phyloP scores from a whole-genome alignment of 2,888 invertebrate species.

The Oscheius onirici region DNA sequence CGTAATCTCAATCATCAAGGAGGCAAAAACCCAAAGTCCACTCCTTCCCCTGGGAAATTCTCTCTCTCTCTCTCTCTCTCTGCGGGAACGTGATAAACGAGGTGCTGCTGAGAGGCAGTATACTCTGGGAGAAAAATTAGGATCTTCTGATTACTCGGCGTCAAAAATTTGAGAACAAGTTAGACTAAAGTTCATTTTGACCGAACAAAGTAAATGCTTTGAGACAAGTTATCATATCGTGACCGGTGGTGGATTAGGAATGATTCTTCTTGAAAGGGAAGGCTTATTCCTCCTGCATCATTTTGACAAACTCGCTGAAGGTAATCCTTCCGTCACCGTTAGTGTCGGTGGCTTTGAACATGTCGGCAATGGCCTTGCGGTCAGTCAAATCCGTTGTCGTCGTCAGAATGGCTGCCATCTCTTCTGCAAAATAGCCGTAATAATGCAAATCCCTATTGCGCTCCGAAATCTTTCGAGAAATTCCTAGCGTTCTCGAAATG shows the following conservation, averaged over 20 bases:
- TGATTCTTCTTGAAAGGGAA: neutral
- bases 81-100: neutral
- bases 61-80: neutral
- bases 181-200: constrained; percentile 6
- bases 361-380: constrained; percentile 52
- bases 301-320: constrained; percentile 64
- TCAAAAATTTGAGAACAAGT: neutral
- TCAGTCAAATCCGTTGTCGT: constrained; percentile 60
- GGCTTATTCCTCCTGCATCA: constrained; percentile 61
- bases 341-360: constrained; percentile 64
- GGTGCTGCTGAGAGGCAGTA: neutral
- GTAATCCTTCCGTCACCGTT: constrained; percentile 65
- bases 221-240: neutral
- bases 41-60: neutral
- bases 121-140: too few species aligned
- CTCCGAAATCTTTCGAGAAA: too few species aligned
- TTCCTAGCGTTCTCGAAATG: too few species aligned
- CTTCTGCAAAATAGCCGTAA: constrained; percentile 50
- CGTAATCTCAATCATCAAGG: constrained; percentile 3
- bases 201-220: neutral
- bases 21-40: constrained; percentile 1
- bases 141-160: too few species aligned
- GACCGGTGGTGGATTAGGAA: constrained; percentile 2
- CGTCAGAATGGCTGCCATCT: constrained; percentile 60
- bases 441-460: neutral